These are phyloP conservation scores for Ptilonorhynchus violaceus DNA, from an alignment of 2,113 vertebrate species.

Conservation along the genomic window DNA sequence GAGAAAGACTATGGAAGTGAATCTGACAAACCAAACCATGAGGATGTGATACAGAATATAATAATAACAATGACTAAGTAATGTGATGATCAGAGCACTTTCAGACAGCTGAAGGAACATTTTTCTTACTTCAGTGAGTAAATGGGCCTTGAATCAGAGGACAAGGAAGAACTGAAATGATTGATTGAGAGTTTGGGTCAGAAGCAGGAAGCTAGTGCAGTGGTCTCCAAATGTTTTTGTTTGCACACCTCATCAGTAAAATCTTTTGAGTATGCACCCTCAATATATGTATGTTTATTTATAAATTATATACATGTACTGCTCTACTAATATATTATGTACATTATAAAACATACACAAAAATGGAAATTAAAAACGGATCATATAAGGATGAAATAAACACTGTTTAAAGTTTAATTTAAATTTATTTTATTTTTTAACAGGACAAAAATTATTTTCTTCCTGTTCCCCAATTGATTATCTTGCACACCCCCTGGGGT, in stretches of 20 bases:
- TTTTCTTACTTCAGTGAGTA: background rate
- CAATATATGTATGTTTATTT: background rate
- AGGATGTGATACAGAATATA: background rate
- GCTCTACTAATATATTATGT: background rate
- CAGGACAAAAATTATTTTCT: background rate
- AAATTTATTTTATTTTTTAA: background rate
- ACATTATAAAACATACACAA: too few species aligned
- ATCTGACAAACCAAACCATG: background rate
- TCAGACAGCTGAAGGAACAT: background rate
- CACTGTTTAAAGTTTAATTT: background rate
- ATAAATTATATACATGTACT: background rate
- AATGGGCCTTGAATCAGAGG: background rate
- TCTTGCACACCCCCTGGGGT: background rate
- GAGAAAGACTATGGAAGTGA: background rate
- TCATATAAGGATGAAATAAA: background rate
- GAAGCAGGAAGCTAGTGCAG: background rate
- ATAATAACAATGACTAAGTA: background rate
- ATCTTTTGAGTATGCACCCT: background rate
- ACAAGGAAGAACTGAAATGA: background rate
- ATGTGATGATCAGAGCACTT: background rate
- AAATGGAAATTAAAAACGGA: background rate
- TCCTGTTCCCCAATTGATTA: background rate
- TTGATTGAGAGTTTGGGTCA: background rate
- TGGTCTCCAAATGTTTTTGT: background rate
- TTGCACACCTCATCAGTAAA: background rate